These are phyloP conservation scores for Ctenoplectra terminalis DNA, from an alignment of 1,140 invertebrate species.

Conservation along the genomic window DNA sequence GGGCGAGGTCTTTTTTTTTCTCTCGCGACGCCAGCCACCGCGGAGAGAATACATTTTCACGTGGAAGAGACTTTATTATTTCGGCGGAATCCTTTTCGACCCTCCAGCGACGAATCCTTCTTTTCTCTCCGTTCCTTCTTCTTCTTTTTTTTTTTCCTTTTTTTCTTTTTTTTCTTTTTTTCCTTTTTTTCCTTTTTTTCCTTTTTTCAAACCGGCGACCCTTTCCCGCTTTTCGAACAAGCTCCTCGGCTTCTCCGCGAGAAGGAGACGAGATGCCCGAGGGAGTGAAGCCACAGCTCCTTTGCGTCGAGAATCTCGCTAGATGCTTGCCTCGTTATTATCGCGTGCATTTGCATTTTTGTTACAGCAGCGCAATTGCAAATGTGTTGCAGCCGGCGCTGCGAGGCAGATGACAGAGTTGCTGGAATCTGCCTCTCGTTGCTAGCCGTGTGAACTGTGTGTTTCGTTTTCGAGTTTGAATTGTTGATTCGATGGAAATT, in stretches of 20 bases:
- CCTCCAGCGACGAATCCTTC: conserved; percentile 16
- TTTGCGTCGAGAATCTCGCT: conserved; percentile 11
- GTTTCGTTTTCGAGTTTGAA: conserved; percentile 9
- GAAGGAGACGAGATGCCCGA: not conserved
- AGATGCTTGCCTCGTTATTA: conserved; percentile 43
- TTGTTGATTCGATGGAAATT: conserved; percentile 14
- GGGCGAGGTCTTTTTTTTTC: not conserved
- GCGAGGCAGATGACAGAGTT: not conserved
- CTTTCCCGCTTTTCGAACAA: conserved; percentile 1
- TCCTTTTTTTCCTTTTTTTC: not conserved
- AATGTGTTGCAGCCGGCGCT: not conserved
- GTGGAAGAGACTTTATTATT: conserved; percentile 47
- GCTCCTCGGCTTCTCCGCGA: not conserved
- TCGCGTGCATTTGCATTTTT: conserved; percentile 59
- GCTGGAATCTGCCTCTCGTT: not conserved
- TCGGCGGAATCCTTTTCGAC: conserved; percentile 39
- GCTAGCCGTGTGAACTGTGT: not conserved
- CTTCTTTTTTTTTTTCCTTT: too few relatives aligned
- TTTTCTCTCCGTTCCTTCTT: conserved; percentile 15
- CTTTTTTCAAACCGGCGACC: not conserved
- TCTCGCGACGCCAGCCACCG: not conserved
- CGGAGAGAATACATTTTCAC: conserved; percentile 53
- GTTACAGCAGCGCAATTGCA: conserved; percentile 10
- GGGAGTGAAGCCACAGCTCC: conserved; percentile 1
- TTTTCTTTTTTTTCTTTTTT: not conserved